Percentiles rank a stretch among this genome's conserved stretches.
These are phyloP conservation scores for Phenacoccus solenopsis DNA, from an alignment of 1,140 invertebrate species.

Conservation along the genomic window DNA sequence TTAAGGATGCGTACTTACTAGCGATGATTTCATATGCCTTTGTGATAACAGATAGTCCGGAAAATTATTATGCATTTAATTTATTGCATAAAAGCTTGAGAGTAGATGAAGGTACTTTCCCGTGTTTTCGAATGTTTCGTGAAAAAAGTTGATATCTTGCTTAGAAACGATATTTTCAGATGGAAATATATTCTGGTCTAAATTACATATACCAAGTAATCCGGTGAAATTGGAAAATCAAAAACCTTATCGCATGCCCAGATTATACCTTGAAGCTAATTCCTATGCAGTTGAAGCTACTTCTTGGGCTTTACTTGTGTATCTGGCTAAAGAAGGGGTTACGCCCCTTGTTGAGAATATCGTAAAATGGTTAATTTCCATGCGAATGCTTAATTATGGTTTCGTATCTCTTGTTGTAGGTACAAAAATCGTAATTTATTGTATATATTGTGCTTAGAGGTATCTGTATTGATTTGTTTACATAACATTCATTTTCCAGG, in stretches of 20 bases:
- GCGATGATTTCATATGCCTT: conserved; percentile 41
- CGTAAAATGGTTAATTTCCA: conserved; percentile 45
- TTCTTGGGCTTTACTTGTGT: conserved; percentile 44
- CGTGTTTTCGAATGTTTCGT: not conserved
- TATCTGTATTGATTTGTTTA: not conserved
- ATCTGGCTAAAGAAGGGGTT: conserved; percentile 36
- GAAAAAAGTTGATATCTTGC: not conserved
- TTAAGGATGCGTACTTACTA: conserved; percentile 37
- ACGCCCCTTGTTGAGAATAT: conserved; percentile 35
- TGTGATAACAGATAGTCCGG: conserved; percentile 32
- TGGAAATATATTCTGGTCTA: conserved; percentile 39
- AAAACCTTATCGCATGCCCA: conserved; percentile 37
- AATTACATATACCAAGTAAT: conserved; percentile 31
- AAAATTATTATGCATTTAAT: conserved; percentile 35
- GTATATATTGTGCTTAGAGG: too few relatives aligned
- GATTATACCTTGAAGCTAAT: conserved; percentile 34
- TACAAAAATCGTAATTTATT: not conserved
- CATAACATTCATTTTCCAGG: conserved; percentile 31
- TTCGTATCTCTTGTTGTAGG: conserved; percentile 44
- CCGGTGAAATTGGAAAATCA: conserved; percentile 37
- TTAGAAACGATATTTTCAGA: conserved; percentile 29
- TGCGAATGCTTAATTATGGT: conserved; percentile 41
- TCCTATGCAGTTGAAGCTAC: conserved; percentile 42
- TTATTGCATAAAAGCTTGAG: conserved; percentile 24
- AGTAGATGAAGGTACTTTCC: conserved; percentile 19